phyloP scores from a whole-genome alignment of 2,113 vertebrate species.

The Coptodon rendalli region DNA sequence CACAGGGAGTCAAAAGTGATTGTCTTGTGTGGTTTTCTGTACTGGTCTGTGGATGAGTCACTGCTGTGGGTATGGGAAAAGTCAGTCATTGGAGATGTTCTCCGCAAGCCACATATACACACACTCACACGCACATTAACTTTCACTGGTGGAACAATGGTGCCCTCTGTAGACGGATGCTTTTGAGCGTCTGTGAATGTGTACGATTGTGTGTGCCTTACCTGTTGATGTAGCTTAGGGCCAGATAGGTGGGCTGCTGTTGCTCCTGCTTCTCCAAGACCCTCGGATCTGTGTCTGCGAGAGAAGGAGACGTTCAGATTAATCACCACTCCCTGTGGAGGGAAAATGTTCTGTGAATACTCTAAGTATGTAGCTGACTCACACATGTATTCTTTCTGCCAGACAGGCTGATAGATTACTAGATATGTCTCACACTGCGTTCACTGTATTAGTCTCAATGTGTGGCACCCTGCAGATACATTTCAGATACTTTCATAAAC shows the following conservation, averaged over 20 bases:
- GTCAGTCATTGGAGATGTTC: constrained; percentile 28
- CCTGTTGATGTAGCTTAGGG: constrained; percentile 99
- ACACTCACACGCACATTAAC: neutral
- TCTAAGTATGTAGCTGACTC: constrained; percentile 26
- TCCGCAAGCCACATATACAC: constrained; percentile 13
- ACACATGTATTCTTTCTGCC: constrained; percentile 26
- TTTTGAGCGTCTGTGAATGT: neutral
- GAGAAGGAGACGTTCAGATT: constrained; percentile 6
- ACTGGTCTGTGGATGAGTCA: constrained; percentile 49
- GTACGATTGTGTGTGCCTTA: constrained; percentile 36
- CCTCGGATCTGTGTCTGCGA: constrained; percentile 91
- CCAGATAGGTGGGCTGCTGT: constrained; percentile 97
- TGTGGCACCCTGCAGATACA: neutral
- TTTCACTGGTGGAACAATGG: constrained; percentile 29
- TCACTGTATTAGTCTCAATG: constrained; percentile 22
- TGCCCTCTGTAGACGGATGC: constrained; percentile 35
- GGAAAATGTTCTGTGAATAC: constrained; percentile 26
- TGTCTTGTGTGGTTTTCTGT: constrained; percentile 45
- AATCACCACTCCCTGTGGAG: constrained; percentile 4
- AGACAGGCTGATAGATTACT: constrained; percentile 28
- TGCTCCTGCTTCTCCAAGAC: constrained; percentile 98
- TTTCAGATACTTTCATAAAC: constrained; percentile 23
- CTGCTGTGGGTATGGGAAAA: constrained; percentile 44
- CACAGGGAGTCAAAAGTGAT: constrained; percentile 5
- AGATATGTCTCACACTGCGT: constrained; percentile 31